These are phyloP conservation scores for Scomber scombrus DNA, from an alignment of 2,113 vertebrate genomes.

Conservation along the genomic window DNA sequence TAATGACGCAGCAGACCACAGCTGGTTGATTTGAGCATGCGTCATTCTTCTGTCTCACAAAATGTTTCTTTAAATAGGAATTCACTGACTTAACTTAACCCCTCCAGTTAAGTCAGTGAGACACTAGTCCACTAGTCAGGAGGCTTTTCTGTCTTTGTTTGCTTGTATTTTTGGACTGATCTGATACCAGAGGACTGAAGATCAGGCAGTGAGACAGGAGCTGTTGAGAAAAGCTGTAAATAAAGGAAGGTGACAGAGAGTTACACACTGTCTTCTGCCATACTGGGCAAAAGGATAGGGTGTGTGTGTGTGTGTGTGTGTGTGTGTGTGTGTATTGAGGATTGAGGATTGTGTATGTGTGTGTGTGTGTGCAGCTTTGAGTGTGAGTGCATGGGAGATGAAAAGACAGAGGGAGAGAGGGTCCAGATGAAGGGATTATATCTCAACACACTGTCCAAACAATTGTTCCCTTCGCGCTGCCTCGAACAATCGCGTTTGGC, in stretches of 20 bases:
- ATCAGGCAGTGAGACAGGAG: constrained; percentile 9
- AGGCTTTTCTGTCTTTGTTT: constrained; percentile 1
- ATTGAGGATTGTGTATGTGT: background rate
- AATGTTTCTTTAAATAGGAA: background rate
- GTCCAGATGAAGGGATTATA: constrained; percentile 79
- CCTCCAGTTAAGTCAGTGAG: background rate
- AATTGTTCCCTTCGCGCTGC: constrained; percentile 67
- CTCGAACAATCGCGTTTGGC: constrained; percentile 63
- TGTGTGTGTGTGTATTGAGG: constrained; percentile 22
- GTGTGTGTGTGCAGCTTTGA: constrained; percentile 5
- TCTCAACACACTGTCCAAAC: constrained; percentile 72
- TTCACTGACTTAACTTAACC: background rate
- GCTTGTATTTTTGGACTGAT: constrained; percentile 14
- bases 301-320: background rate
- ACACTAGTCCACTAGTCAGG: background rate
- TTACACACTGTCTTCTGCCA: background rate
- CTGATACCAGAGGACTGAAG: constrained; percentile 25
- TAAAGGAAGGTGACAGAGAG: constrained; percentile 40
- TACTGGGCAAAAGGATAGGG: background rate
- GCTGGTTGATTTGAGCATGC: no score
- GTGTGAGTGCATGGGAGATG: constrained; percentile 35
- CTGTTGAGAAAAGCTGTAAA: constrained; percentile 41
- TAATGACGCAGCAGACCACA: background rate
- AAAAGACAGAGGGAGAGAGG: constrained; percentile 52
- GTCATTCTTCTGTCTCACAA: background rate